A percentile compares a stretch with the other conserved stretches of the same genome.
phyloP scores from a whole-genome alignment of 2,113 vertebrate species.

The Hyaena hyaena region DNA sequence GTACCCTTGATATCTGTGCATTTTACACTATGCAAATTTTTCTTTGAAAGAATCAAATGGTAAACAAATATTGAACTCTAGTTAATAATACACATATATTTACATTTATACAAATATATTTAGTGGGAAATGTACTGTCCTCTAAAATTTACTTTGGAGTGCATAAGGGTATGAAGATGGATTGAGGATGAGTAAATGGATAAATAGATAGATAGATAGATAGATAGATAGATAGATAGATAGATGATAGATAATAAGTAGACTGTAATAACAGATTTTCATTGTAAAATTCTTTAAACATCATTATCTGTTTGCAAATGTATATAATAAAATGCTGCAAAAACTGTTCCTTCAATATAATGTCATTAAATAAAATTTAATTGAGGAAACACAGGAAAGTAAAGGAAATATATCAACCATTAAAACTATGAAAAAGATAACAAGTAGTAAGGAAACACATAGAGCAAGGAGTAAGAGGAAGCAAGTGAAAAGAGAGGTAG shows the following conservation, averaged over 20 bases:
- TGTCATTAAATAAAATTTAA: neutral
- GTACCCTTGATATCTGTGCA: neutral
- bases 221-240: too few relatives aligned
- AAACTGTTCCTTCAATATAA: neutral
- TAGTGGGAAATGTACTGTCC: neutral
- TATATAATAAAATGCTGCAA: neutral
- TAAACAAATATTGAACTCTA: neutral
- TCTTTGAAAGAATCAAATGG: neutral
- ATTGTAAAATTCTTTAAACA: neutral
- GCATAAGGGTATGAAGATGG: neutral
- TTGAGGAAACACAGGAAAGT: neutral
- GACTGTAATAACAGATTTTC: neutral
- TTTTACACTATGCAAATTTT: neutral
- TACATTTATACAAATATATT: neutral
- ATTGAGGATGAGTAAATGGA: neutral
- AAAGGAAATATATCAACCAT: neutral
- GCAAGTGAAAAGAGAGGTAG: neutral
- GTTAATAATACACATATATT: neutral
- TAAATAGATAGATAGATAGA: neutral
- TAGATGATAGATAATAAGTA: neutral
- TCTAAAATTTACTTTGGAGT: neutral
- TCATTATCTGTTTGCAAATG: neutral
- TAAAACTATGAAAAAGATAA: neutral
- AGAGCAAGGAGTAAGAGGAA: neutral
- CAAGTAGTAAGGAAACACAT: neutral